Percentiles rank a stretch among this genome's conserved stretches.
These are phyloP conservation scores for Echiichthys vipera DNA, from an alignment of 2,797 vertebrate genomes.

Conservation along the genomic window DNA sequence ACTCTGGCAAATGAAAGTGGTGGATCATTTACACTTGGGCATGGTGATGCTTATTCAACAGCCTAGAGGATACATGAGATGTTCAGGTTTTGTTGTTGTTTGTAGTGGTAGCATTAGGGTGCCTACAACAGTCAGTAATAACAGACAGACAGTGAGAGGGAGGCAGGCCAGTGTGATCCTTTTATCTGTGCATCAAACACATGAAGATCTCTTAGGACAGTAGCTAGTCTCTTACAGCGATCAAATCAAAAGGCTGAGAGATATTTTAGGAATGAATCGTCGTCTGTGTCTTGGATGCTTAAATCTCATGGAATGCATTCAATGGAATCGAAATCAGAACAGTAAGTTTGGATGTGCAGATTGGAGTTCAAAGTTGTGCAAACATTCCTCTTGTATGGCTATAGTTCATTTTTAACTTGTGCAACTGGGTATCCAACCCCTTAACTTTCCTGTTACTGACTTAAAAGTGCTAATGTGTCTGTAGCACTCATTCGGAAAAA, in stretches of 20 bases:
- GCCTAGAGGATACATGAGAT: conserved; percentile 29
- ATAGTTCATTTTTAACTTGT: background rate
- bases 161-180: conserved; percentile 38
- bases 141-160: conserved; percentile 26
- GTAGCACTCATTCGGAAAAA: background rate
- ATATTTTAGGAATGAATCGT: conserved; percentile 48
- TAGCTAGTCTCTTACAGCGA: conserved; percentile 10
- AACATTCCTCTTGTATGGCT: conserved; percentile 23
- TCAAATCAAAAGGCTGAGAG: conserved; percentile 19
- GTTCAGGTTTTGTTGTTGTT: conserved; percentile 24
- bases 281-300: conserved; percentile 12
- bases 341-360: conserved; percentile 80
- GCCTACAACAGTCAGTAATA: conserved; percentile 18
- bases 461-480: background rate
- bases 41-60: conserved; percentile 24
- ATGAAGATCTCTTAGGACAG: conserved; percentile 25
- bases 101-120: conserved; percentile 23
- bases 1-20: conserved; percentile 50
- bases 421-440: background rate
- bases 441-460: background rate
- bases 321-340: conserved; percentile 77
- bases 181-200: conserved; percentile 44
- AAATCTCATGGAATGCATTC: conserved; percentile 83
- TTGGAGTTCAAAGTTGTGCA: conserved; percentile 38
- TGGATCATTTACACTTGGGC: conserved; percentile 55